A percentile compares a stretch with the other conserved stretches of the same genome.
These are phyloP conservation scores for Acrocyrtus sp. DNA, from an alignment of 2,888 invertebrate genomes.

Conservation along the genomic window DNA sequence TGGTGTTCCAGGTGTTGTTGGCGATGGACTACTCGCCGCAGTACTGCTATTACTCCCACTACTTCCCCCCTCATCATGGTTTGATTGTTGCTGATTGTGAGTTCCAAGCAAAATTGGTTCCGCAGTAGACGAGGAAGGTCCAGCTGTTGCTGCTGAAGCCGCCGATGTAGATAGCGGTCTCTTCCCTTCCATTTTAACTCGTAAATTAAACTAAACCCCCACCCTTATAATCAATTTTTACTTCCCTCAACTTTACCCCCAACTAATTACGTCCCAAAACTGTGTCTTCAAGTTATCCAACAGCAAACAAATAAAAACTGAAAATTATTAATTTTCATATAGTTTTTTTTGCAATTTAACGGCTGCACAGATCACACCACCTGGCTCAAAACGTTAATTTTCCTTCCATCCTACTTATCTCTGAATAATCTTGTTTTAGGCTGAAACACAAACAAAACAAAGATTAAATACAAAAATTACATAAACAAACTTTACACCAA, in stretches of 20 bases:
- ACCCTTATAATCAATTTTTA: background rate
- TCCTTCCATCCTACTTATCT: no score
- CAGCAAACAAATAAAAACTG: background rate
- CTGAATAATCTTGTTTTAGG: no score
- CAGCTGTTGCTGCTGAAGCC: constrained; percentile 4
- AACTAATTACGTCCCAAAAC: background rate
- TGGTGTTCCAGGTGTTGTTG: constrained; percentile 15
- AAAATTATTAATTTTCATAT: no score
- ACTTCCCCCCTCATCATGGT: background rate
- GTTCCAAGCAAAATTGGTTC: constrained; percentile 1
- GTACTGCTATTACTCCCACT: constrained; percentile 18
- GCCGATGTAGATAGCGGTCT: constrained; percentile 15
- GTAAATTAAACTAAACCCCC: background rate
- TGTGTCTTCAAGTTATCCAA: background rate
- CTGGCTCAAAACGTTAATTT: no score
- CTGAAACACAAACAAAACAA: no score
- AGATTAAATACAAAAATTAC: no score
- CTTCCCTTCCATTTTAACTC: constrained; percentile 10
- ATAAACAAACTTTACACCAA: no score
- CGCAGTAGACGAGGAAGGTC: constrained; percentile 1
- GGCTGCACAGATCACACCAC: no score
- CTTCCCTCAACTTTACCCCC: background rate
- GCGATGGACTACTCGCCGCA: constrained; percentile 5
- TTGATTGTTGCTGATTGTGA: background rate
- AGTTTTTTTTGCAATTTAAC: no score